phyloP scores from a whole-genome alignment of 2,113 vertebrate species.

The Stegostoma tigrinum region DNA sequence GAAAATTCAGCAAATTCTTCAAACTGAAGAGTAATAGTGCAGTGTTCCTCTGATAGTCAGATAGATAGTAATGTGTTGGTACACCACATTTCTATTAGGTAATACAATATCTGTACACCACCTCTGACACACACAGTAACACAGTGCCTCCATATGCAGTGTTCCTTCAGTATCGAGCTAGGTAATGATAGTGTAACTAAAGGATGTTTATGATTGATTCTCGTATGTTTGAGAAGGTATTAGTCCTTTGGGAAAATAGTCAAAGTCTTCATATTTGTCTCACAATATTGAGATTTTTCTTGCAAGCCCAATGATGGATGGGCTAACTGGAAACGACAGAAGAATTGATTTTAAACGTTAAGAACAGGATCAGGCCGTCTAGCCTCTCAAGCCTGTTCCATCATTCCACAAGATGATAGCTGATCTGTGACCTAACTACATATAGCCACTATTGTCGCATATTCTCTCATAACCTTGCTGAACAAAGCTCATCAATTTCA shows the following conservation, averaged over 20 bases:
- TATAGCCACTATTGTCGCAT: background rate
- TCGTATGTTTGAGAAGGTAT: background rate
- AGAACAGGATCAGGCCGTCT: background rate
- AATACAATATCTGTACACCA: background rate
- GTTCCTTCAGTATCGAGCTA: background rate
- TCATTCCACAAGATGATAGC: background rate
- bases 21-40: background rate
- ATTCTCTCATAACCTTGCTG: background rate
- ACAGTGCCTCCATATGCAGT: background rate
- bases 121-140: background rate
- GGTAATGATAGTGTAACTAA: background rate
- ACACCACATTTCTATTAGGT: background rate
- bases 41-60: background rate
- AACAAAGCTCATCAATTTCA: background rate
- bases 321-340: background rate
- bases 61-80: background rate
- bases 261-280: background rate
- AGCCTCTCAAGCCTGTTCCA: background rate
- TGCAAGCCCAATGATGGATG: background rate
- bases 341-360: background rate
- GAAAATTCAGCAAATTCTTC: background rate
- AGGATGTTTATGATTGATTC: background rate
- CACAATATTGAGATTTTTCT: background rate
- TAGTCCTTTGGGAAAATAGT: background rate
- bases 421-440: background rate